Conservation (phyloP, 2,888 invertebrate genomes). For the Sarcophaga rosellei region DNA sequence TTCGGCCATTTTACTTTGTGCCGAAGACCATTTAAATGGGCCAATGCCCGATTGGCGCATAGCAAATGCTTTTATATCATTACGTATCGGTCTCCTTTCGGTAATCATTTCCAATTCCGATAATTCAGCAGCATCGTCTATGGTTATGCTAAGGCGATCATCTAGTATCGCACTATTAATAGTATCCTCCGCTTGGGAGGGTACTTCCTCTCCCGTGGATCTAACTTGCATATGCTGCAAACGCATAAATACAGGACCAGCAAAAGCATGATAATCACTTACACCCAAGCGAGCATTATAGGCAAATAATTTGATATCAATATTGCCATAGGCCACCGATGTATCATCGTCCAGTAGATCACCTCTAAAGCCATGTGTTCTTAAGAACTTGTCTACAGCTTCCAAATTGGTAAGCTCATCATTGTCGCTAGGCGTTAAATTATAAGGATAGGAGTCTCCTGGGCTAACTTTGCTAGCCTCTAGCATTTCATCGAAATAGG, state of each 20-base stretch:
- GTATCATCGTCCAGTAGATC: constrained; percentile 78
- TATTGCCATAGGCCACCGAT: constrained; percentile 80
- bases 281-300: constrained; percentile 77
- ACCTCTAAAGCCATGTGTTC: constrained; percentile 79
- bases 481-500: constrained; percentile 78
- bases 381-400: constrained; percentile 77
- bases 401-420: constrained; percentile 77
- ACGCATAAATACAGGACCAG: constrained; percentile 80
- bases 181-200: constrained; percentile 41
- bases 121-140: constrained; percentile 77
- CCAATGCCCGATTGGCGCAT: constrained; percentile 74
- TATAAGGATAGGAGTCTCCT: constrained; percentile 71
- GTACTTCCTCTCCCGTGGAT: constrained; percentile 22
- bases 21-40: constrained; percentile 80
- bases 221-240: constrained; percentile 73
- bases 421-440: constrained; percentile 73
- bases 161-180: constrained; percentile 74
- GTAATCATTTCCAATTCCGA: constrained; percentile 79
- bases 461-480: constrained; percentile 75
- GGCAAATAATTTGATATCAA: constrained; percentile 80
- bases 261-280: constrained; percentile 80
- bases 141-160: constrained; percentile 75
- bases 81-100: constrained; percentile 78
- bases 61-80: constrained; percentile 79
- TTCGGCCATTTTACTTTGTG: constrained; percentile 72